Conservation (phyloP, 2,888 invertebrate genomes). For the Ethmia dodecea region DNA sequence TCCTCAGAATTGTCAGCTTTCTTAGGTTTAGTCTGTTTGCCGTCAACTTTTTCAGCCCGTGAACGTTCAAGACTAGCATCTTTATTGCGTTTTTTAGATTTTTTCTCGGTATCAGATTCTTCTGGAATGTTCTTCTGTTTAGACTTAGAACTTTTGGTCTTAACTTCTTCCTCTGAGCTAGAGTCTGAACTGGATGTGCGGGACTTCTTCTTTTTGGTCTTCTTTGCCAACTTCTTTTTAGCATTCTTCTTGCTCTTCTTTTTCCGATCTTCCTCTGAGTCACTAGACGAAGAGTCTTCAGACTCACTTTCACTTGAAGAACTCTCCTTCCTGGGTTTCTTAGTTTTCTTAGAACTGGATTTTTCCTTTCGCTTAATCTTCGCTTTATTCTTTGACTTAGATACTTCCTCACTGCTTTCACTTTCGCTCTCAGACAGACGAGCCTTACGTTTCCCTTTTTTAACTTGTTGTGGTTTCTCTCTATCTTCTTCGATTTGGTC, state of each 20-base stretch:
- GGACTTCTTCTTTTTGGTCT: conserved; percentile 62
- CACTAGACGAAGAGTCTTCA: conserved; percentile 69
- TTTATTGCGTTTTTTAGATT: conserved; percentile 62
- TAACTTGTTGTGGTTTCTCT: conserved; percentile 42
- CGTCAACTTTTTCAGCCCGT: conserved; percentile 52
- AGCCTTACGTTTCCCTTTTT: conserved; percentile 73
- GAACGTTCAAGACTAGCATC: conserved; percentile 54
- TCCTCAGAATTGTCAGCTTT: conserved; percentile 63
- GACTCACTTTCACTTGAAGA: conserved; percentile 72
- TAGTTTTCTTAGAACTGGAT: conserved; percentile 74
- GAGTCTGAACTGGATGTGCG: conserved; percentile 72
- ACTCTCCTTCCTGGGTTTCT: conserved; percentile 66
- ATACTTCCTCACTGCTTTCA: conserved; percentile 60
- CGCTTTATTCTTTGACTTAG: conserved; percentile 62
- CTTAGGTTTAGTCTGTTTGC: conserved; percentile 50
- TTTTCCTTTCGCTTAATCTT: conserved; percentile 74
- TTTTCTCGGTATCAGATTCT: conserved; percentile 64
- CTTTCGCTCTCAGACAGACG: conserved; percentile 71
- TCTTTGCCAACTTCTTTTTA: conserved; percentile 67
- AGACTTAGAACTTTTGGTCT: conserved; percentile 61
- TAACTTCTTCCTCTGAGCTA: conserved; percentile 72
- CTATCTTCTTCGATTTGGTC: conserved; percentile 63
- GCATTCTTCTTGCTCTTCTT: conserved; percentile 69
- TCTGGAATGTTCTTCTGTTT: conserved; percentile 71
- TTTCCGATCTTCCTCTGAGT: conserved; percentile 70